These are phyloP conservation scores for Actias luna DNA, from an alignment of 2,888 invertebrate species.

Conservation along the genomic window DNA sequence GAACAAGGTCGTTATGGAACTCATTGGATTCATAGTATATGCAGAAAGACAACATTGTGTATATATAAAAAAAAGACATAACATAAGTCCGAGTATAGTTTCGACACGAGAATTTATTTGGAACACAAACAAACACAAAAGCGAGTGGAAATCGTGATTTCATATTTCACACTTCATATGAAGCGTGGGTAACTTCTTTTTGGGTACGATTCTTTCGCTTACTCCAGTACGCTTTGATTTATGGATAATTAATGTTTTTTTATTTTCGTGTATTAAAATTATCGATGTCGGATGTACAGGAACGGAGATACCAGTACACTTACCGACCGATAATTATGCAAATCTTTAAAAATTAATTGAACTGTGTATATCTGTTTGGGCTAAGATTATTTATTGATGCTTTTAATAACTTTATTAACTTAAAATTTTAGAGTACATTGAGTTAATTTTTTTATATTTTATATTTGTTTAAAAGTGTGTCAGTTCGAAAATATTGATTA, in stretches of 20 bases:
- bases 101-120: slow-evolving; percentile 74
- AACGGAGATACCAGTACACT: slow-evolving; percentile 44
- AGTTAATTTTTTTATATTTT: background rate
- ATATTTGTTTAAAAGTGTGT: background rate
- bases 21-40: slow-evolving; percentile 52
- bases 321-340: slow-evolving; percentile 70
- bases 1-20: slow-evolving; percentile 54
- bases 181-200: slow-evolving; percentile 66
- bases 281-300: slow-evolving; percentile 33
- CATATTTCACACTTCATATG: slow-evolving; percentile 78
- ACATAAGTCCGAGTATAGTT: slow-evolving; percentile 62
- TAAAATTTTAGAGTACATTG: background rate
- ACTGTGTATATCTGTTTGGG: background rate
- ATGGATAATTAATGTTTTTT: slow-evolving; percentile 13
- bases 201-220: slow-evolving; percentile 70
- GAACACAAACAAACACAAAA: slow-evolving; percentile 69
- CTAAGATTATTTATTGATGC: slow-evolving; percentile 69
- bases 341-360: slow-evolving; percentile 35
- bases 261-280: slow-evolving; percentile 23
- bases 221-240: slow-evolving; percentile 32
- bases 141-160: slow-evolving; percentile 77
- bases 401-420: slow-evolving; percentile 56
- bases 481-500: background rate
- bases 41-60: slow-evolving; percentile 45
- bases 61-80: slow-evolving; percentile 57